Conservation (phyloP, 1,140 invertebrate genomes). For the Drosophila orosa region DNA sequence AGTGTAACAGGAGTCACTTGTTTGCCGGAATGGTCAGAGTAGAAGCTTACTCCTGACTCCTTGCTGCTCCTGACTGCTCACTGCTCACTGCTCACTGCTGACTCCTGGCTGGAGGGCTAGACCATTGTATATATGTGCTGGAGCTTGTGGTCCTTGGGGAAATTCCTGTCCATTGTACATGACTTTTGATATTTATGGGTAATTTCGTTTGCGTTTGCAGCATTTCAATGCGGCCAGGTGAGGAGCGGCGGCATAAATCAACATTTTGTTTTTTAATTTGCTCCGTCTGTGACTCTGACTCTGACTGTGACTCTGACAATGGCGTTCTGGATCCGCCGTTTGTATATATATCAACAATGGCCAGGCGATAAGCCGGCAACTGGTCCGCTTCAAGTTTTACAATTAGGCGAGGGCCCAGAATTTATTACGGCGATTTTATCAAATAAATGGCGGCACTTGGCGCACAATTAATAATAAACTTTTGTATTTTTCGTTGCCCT, state of each 20-base stretch:
- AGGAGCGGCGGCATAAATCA: constrained; percentile 68
- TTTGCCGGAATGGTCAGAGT: constrained; percentile 53
- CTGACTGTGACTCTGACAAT: constrained; percentile 75
- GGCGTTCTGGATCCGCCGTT: constrained; percentile 30
- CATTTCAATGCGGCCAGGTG: constrained; percentile 75
- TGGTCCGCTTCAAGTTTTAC: constrained; percentile 72
- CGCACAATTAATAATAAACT: constrained; percentile 80
- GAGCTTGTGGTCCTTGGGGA: constrained; percentile 59
- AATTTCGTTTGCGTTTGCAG: constrained; percentile 79
- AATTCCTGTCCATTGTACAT: constrained; percentile 83
- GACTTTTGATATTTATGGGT: constrained; percentile 83
- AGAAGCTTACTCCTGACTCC: not conserved
- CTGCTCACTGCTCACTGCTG: not conserved
- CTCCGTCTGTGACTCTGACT: constrained; percentile 58
- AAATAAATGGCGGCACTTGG: constrained; percentile 79
- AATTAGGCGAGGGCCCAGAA: constrained; percentile 69
- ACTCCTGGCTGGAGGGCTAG: constrained; percentile 26
- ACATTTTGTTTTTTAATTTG: constrained; percentile 83
- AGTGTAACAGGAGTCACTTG: constrained; percentile 61
- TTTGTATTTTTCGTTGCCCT: constrained; percentile 41
- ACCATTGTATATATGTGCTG: constrained; percentile 29
- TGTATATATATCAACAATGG: constrained; percentile 34
- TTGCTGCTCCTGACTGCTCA: not conserved
- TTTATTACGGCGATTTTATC: constrained; percentile 80
- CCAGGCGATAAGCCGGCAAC: constrained; percentile 52